Conservation (phyloP, 2,888 invertebrate genomes). For the Polymixis lichenea region DNA sequence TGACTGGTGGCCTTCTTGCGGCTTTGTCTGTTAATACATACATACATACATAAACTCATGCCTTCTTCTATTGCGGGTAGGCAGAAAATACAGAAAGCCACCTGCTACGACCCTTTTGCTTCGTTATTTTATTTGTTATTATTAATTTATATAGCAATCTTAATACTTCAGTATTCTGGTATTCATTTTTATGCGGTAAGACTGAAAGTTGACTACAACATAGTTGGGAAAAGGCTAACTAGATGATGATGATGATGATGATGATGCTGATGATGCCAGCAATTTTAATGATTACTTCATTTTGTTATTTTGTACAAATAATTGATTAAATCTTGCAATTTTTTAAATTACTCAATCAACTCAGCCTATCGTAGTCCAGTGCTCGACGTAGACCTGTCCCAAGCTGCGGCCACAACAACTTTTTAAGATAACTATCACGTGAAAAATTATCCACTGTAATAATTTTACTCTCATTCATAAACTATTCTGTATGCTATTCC, state of each 20-base stretch:
- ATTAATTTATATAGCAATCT: not conserved
- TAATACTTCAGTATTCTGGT: not conserved
- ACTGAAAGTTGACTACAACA: too few relatives aligned
- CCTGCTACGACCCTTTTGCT: too few relatives aligned
- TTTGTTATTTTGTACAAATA: not conserved
- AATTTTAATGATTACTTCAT: not conserved
- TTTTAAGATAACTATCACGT: not conserved
- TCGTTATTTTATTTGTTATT: not conserved
- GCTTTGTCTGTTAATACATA: not conserved
- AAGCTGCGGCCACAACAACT: too few relatives aligned
- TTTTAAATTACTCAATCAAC: too few relatives aligned
- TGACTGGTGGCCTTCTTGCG: slow-evolving; percentile 19
- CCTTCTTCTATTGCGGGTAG: too few relatives aligned
- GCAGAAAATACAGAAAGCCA: too few relatives aligned
- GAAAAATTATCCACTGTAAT: not conserved
- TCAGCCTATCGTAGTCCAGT: too few relatives aligned
- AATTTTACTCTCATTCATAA: not conserved
- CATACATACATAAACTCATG: too few relatives aligned
- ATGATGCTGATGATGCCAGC: not conserved
- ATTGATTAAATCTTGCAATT: too few relatives aligned
- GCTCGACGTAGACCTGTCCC: not conserved
- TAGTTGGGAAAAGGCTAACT: not conserved
- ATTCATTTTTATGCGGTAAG: not conserved
- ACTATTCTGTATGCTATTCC: not conserved
- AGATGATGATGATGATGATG: not conserved